Base-by-base conservation (phyloP, 1,140 invertebrate species). In the Bombus vancouverensis region DNA sequence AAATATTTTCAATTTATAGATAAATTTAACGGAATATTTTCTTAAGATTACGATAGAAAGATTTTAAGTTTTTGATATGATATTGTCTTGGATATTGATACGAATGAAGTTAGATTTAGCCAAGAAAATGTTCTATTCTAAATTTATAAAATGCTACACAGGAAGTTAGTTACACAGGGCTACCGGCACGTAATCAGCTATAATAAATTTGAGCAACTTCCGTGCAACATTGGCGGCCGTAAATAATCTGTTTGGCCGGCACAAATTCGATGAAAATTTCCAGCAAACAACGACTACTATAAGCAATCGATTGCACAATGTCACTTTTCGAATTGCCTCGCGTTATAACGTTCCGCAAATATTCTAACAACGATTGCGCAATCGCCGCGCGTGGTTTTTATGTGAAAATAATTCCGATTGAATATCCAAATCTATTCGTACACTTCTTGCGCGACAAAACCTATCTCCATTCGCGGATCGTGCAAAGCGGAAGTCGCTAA, bases 231-330 rank as follows among this genome's bases (percentile, higher is more conserved):
- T 12, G 4, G 22, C 25, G 25, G 32, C 42, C 4, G 25, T 28
- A 28, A 47, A 28, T 68, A 37, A 68, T 76, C 13, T 25, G 22
- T 34, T 25, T 13, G n/a, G 76, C 32, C 22, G 18, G 25, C 22
- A 3, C 4, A 34, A 70, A 71, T 37, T 59, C 62, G 25, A 66
- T 76, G 74, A 75, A 77, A 85, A 81, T 15, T 15, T 9, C 12
- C 42, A 44, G n/a, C 34, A 22, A 44, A 37, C 39, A 22, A 65
- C n/a, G 32, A 22, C 32, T 10, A 15, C 53, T 44, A 18, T 34
- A 57, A 62, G 42, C 68, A 53, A 34, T 81, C 81, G 22, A 81
- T 87, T 88, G 53, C 71, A 76, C 47, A 88, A 89, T 44, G 15
- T 13, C 42, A 85, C 28, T 85, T 90, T 73, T 62, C 75, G 39